phyloP scores from a whole-genome alignment of 2,113 vertebrate genomes.

The Cololabis saira region DNA sequence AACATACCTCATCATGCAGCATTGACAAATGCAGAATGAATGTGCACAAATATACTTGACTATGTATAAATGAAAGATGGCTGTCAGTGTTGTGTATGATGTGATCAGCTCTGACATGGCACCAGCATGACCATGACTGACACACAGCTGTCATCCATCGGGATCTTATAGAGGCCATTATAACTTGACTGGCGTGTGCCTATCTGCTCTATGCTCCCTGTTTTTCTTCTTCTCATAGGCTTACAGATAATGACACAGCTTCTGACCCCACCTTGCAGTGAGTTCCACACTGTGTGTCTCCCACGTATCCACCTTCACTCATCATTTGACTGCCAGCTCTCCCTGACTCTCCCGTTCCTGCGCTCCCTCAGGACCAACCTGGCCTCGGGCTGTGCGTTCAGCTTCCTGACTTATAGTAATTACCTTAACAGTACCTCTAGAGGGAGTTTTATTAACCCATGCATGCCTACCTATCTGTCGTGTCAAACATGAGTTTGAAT shows the following conservation, averaged over 20 bases:
- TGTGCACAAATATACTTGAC: too few species aligned
- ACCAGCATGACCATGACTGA: conserved; percentile 49
- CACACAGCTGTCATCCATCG: conserved; percentile 40
- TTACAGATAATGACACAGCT: conserved; percentile 3
- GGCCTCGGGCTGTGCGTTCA: conserved; percentile 38
- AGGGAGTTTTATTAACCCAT: conserved; percentile 32
- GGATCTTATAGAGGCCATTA: conserved; percentile 48
- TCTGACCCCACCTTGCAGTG: background rate
- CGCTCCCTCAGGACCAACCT: conserved; percentile 34
- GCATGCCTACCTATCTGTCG: conserved; percentile 19
- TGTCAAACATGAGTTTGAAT: background rate
- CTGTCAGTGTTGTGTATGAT: conserved; percentile 23
- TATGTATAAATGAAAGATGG: conserved; percentile 10
- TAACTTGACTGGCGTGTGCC: conserved; percentile 67
- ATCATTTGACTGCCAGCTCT: conserved; percentile 29
- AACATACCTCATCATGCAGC: background rate
- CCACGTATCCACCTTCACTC: conserved; percentile 35
- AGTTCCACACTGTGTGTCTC: conserved; percentile 22
- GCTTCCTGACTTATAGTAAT: conserved; percentile 55
- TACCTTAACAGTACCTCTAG: conserved; percentile 45
- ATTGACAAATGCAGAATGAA: background rate
- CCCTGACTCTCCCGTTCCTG: conserved; percentile 15
- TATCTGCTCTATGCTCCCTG: conserved; percentile 1
- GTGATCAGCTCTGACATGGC: conserved; percentile 24
- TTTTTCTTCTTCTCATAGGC: conserved; percentile 12